Evolutionary conservation across 2,797 vertebrate genomes (phyloP).

Genomic region (Manis javanica): DNA sequence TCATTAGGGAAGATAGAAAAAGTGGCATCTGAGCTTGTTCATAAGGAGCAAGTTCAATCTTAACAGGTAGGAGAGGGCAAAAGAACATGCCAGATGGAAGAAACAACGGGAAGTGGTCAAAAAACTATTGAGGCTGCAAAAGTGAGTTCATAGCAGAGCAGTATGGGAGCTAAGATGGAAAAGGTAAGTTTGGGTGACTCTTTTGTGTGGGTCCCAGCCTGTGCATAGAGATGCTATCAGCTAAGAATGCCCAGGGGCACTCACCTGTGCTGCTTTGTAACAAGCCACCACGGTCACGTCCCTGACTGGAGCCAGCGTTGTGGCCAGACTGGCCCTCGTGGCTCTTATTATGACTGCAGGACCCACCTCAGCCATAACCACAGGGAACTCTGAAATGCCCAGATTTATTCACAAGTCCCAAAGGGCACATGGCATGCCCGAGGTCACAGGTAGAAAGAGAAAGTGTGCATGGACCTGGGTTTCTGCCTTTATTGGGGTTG

Average conservation of each 20-base stretch:
- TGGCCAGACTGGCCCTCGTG: neutral
- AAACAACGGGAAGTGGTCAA: neutral
- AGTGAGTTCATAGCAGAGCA: neutral
- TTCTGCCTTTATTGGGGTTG: neutral
- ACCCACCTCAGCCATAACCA: neutral
- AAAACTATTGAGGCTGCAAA: neutral
- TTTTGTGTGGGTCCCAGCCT: neutral
- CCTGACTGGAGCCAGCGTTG: neutral
- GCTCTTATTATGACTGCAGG: neutral
- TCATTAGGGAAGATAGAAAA: neutral
- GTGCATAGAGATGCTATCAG: neutral
- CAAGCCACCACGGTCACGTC: neutral
- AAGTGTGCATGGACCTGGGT: neutral
- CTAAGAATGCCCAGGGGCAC: neutral
- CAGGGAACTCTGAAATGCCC: neutral
- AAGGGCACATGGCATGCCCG: neutral
- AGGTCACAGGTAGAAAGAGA: neutral
- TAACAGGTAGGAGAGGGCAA: neutral
- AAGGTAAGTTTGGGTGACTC: neutral
- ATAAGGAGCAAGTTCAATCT: neutral
- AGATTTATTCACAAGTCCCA: neutral
- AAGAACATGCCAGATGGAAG: neutral
- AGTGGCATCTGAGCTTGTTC: neutral
- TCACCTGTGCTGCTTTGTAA: neutral
- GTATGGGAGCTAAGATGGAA: neutral